Percentiles rank a stretch among this genome's conserved stretches.
Conservation (phyloP, 2,888 invertebrate genomes). For the Stenodema calcarata region DNA sequence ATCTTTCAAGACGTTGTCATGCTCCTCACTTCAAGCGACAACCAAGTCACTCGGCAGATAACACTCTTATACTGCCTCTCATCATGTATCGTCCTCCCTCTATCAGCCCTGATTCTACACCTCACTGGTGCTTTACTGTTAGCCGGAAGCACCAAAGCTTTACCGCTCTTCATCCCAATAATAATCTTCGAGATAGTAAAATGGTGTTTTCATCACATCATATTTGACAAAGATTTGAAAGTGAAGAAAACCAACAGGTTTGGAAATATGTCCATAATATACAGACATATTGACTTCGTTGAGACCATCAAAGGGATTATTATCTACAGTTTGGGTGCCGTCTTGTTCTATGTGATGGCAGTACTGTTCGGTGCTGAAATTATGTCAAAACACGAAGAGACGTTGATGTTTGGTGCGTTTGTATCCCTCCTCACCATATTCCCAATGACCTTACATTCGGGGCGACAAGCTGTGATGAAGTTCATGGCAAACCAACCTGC, state of each 20-base stretch:
- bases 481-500: conserved; percentile 65
- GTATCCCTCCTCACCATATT: conserved; percentile 70
- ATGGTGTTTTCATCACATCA: conserved; percentile 47
- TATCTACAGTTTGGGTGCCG: conserved; percentile 63
- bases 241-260: conserved; percentile 38
- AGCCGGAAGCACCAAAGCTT: conserved; percentile 32
- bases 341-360: conserved; percentile 68
- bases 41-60: conserved; percentile 37
- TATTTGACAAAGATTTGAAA: conserved; percentile 49
- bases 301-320: conserved; percentile 64
- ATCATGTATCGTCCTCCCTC: conserved; percentile 31
- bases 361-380: conserved; percentile 75
- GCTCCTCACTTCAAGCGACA: conserved; percentile 49
- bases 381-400: conserved; percentile 70
- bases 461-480: conserved; percentile 62
- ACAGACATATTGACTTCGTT: conserved; percentile 40
- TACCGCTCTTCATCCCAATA: conserved; percentile 38
- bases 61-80: conserved; percentile 43
- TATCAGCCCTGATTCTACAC: neutral
- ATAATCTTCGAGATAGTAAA: conserved; percentile 46
- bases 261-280: conserved; percentile 17
- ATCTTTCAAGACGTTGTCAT: neutral
- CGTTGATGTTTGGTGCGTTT: conserved; percentile 70
- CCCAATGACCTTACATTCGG: conserved; percentile 70
- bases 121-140: conserved; percentile 4